Evolutionary conservation across 1,140 invertebrate species (phyloP), one percentile per base, ranked within the genome.

Genomic region (Drosophila baimaii): DNA sequence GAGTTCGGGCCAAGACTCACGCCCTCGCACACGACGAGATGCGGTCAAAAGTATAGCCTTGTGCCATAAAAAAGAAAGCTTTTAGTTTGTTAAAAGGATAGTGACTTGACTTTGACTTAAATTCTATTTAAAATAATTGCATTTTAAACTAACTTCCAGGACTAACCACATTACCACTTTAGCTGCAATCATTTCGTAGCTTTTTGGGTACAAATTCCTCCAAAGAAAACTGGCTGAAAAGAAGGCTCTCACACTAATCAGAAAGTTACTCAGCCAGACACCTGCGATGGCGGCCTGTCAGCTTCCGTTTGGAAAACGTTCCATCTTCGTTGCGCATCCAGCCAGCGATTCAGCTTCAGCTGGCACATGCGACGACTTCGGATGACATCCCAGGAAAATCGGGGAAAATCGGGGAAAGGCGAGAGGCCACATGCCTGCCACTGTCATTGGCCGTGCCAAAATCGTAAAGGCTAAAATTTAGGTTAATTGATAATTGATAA

Each of bases 401-500:
- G 17, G 2, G 19, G n/a, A n/a, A n/a, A n/a, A n/a, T n/a, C n/a
- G n/a, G 31, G 37, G 21, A 17, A 44, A n/a, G 6, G 33, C 12
- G 19, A 17, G 17, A 27, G 37, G 27, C 7, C n/a, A n/a, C n/a
- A n/a, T n/a, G 17, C 1, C 47, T 17, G 33, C 13, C 27, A 27
- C 35, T 77, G 74, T 70, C 59, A 68, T 66, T 77, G 79, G 77
- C 68, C 69, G 56, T 88, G 83, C 83, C 83, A 86, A 86, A 86
- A 88, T 83, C 76, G 79, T 76, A 69, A 73, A 58, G 77, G 72
- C 76, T 88, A 59, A 89, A 83, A 88, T 88, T 77, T 88, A 89
- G 83, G 83, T 88, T 88, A 88, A 88, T 88, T 88, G 83, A 88
- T 88, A 88, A 88, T 88, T 88, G 83, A 88, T 88, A 88, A 89